Conservation (phyloP, 2,113 vertebrate genomes). For the Barnardius zonarius region DNA sequence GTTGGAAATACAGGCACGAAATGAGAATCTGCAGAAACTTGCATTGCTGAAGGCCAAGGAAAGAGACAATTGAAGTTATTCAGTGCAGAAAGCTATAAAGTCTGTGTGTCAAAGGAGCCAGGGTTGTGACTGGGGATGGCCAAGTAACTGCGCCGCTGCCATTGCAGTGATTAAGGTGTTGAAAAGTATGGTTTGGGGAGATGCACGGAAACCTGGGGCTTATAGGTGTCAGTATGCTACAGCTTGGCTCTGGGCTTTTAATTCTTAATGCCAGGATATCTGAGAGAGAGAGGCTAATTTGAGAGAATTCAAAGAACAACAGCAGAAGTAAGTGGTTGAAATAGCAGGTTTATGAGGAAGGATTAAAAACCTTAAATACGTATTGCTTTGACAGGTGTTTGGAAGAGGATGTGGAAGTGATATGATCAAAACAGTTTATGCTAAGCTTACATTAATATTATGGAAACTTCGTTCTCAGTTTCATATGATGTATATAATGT, state of each 20-base stretch:
- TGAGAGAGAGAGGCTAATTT: neutral
- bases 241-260: neutral
- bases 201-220: neutral
- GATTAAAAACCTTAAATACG: neutral
- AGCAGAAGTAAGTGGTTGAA: neutral
- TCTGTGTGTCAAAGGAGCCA: neutral
- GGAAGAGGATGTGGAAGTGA: slow-evolving; percentile 8
- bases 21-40: neutral
- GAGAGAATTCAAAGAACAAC: neutral
- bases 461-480: slow-evolving; percentile 56
- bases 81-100: neutral
- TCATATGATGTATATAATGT: neutral
- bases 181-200: neutral
- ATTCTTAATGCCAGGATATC: neutral
- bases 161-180: accelerated
- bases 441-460: neutral
- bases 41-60: neutral
- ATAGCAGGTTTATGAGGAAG: neutral
- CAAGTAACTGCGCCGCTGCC: neutral
- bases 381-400: slow-evolving; percentile 39
- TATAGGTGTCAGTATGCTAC: neutral
- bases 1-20: neutral
- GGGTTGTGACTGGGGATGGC: neutral
- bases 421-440: neutral
- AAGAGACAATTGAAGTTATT: neutral